phyloP scores from a whole-genome alignment of 92 coral and sea anemone genomes.

The Hydrozoanthus gracilis region DNA sequence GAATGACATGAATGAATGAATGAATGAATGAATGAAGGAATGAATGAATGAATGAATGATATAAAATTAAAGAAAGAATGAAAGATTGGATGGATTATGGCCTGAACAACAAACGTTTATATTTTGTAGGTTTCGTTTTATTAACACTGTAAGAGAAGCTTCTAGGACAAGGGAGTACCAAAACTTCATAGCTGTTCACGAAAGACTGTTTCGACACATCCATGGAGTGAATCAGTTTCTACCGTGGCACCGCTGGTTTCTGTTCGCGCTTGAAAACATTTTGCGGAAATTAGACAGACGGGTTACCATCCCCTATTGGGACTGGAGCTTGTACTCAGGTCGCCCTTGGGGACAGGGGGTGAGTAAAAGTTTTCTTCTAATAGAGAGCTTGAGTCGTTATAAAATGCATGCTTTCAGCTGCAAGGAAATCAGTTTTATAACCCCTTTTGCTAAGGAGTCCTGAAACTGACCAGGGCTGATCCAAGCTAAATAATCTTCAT shows the following conservation, averaged over 20 bases:
- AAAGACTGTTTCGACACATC: constrained; percentile 58
- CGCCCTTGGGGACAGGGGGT: constrained; percentile 65
- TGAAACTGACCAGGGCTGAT: no score
- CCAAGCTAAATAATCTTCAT: no score
- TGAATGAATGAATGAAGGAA: no score
- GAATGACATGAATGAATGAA: no score
- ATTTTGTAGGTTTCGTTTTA: constrained; percentile 60
- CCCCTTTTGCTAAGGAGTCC: no score
- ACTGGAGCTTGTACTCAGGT: constrained; percentile 81
- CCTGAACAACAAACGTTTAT: neutral
- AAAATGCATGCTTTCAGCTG: no score
- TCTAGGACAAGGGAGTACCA: constrained; percentile 60
- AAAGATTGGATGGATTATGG: neutral
- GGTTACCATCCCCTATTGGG: constrained; percentile 81
- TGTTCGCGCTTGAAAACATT: constrained; percentile 74
- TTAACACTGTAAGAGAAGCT: constrained; percentile 56
- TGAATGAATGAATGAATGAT: neutral
- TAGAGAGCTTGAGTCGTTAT: neutral
- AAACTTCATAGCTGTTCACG: constrained; percentile 65
- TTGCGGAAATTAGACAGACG: constrained; percentile 71
- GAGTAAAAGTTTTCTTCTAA: neutral
- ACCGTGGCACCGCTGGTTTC: constrained; percentile 87
- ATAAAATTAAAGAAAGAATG: neutral
- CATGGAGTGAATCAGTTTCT: constrained; percentile 73
- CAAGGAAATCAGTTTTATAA: no score